These are phyloP conservation scores for Channa maculata DNA, from an alignment of 2,113 vertebrate species.

Conservation along the genomic window DNA sequence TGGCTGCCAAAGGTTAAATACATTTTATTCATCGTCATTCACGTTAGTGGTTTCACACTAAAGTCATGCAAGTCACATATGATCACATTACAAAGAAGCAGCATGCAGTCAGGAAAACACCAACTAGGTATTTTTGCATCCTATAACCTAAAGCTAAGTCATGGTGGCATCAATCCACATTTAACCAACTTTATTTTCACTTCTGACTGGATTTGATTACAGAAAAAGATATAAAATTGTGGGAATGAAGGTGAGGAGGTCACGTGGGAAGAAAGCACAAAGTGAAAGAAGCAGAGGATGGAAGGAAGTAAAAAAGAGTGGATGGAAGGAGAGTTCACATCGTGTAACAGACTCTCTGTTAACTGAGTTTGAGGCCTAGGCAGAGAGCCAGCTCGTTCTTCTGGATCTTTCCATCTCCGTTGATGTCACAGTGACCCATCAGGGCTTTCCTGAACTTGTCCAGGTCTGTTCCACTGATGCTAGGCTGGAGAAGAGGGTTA, in stretches of 20 bases:
- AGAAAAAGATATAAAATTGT: constrained; percentile 9
- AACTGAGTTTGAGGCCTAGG: constrained; percentile 89
- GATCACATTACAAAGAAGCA: constrained; percentile 11
- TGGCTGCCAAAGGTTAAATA: neutral
- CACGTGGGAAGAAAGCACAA: neutral
- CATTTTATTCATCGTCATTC: constrained; percentile 6
- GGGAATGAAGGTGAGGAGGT: neutral
- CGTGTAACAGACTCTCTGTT: constrained; percentile 12
- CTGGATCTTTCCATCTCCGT: constrained; percentile 94
- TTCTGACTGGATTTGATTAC: neutral
- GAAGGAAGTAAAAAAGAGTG: neutral
- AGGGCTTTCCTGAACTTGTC: constrained; percentile 91
- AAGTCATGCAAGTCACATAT: constrained; percentile 16
- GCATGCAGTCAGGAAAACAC: neutral
- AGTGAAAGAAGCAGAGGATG: neutral
- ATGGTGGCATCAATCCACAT: neutral
- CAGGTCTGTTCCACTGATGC: constrained; percentile 89
- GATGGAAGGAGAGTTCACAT: neutral
- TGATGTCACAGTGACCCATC: constrained; percentile 92
- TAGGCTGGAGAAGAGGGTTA: constrained; percentile 82
- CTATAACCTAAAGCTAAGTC: neutral
- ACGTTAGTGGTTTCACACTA: constrained; percentile 17
- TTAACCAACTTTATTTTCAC: neutral
- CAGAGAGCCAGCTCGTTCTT: constrained; percentile 95
- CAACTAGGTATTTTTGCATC: neutral